phyloP scores from a whole-genome alignment of 1,140 invertebrate genomes.

The Prorops nasuta region DNA sequence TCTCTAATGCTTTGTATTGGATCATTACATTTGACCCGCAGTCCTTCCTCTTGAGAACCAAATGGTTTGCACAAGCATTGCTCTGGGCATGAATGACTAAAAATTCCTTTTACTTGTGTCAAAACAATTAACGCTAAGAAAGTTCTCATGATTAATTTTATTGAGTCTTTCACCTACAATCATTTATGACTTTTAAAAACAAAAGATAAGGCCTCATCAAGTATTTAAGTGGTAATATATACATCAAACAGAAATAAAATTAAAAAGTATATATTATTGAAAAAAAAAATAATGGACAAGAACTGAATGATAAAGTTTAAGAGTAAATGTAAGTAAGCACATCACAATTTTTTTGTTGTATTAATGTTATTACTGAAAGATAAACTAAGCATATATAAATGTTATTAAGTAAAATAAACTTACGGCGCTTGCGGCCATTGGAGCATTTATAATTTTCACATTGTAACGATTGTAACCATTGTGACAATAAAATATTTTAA shows the following conservation, averaged over 20 bases:
- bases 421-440: neutral
- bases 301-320: constrained; percentile 64
- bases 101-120: constrained; percentile 29
- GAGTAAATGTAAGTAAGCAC: too few relatives aligned
- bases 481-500: too few relatives aligned
- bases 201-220: constrained; percentile 10
- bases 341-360: constrained; percentile 85
- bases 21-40: constrained; percentile 46
- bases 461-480: neutral
- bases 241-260: constrained; percentile 1
- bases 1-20: constrained; percentile 43
- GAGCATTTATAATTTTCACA: neutral
- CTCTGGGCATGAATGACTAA: constrained; percentile 37
- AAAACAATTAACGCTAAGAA: constrained; percentile 35
- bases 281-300: neutral
- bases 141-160: constrained; percentile 31
- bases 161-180: constrained; percentile 12
- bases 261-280: neutral
- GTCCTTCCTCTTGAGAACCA: constrained; percentile 47
- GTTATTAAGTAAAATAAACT: neutral
- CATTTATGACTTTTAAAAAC: constrained; percentile 32
- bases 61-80: constrained; percentile 44
- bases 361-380: neutral
- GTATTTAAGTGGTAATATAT: neutral
- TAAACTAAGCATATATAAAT: neutral